These are phyloP conservation scores for Musca vetustissima DNA, from an alignment of 1,140 invertebrate genomes.

Conservation along the genomic window DNA sequence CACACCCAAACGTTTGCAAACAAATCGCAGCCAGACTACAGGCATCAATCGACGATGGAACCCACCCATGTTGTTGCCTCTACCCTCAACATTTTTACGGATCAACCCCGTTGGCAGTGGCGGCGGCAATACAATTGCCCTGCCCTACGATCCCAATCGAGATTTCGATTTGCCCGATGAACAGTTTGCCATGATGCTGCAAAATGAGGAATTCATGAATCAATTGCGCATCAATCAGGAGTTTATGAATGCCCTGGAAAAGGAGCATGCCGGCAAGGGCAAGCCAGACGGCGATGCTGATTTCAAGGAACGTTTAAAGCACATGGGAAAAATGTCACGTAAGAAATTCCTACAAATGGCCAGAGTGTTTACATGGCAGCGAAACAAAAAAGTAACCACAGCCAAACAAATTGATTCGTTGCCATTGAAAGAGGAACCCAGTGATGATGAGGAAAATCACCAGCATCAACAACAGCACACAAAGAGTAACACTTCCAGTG, in stretches of 20 bases:
- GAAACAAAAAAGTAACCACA: constrained; percentile 68
- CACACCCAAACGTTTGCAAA: constrained; percentile 15
- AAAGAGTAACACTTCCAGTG: neutral
- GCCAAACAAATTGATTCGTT: constrained; percentile 61
- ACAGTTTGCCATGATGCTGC: constrained; percentile 82
- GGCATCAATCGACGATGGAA: constrained; percentile 66
- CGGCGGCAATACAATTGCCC: constrained; percentile 7
- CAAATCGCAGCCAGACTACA: constrained; percentile 37
- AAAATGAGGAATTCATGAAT: constrained; percentile 91
- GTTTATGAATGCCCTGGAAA: constrained; percentile 83
- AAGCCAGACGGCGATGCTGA: constrained; percentile 73
- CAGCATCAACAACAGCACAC: constrained; percentile 26
- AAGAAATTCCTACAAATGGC: constrained; percentile 82
- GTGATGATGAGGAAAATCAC: constrained; percentile 61
- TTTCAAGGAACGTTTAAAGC: constrained; percentile 79
- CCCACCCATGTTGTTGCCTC: constrained; percentile 76
- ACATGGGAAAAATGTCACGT: constrained; percentile 86
- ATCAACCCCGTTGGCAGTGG: constrained; percentile 35
- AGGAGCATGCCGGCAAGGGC: constrained; percentile 62
- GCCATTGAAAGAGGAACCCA: constrained; percentile 64
- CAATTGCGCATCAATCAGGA: constrained; percentile 86
- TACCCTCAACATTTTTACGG: constrained; percentile 79
- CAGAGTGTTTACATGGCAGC: constrained; percentile 71
- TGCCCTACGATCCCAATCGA: constrained; percentile 28
- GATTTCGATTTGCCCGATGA: constrained; percentile 68